phyloP scores from a whole-genome alignment of 2,113 vertebrate genomes.

The Chaetura pelagica region DNA sequence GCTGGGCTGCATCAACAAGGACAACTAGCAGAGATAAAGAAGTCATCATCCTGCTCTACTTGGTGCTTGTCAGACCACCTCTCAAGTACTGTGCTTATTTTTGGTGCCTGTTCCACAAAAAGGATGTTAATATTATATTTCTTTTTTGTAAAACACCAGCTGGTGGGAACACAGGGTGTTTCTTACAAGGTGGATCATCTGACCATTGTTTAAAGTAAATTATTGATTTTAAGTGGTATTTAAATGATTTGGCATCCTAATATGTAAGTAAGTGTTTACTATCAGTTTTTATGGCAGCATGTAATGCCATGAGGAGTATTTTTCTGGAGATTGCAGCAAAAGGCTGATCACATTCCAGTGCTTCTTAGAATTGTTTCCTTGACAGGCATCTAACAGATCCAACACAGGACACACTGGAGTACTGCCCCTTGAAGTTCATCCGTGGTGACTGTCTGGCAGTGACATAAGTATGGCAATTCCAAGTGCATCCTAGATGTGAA shows the following conservation, averaged over 20 bases:
- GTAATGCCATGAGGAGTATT: neutral
- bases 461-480: rapidly evolving
- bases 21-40: too few species aligned
- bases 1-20: too few species aligned
- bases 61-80: too few species aligned
- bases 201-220: neutral
- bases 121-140: neutral
- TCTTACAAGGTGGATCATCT: neutral
- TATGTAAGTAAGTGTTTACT: neutral
- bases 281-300: neutral
- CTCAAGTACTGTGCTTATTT: too few species aligned
- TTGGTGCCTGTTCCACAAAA: too few species aligned
- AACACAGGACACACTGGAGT: neutral
- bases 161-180: neutral
- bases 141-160: neutral
- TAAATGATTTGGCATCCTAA: neutral
- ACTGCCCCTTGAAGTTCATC: neutral
- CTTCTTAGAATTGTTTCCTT: neutral
- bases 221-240: neutral
- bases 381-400: neutral
- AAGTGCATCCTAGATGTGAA: neutral
- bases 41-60: too few species aligned
- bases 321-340: neutral
- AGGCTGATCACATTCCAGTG: neutral
- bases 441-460: neutral